Base-by-base conservation (phyloP, 2,888 invertebrate species). In the Brachynemurus nebulosus region DNA sequence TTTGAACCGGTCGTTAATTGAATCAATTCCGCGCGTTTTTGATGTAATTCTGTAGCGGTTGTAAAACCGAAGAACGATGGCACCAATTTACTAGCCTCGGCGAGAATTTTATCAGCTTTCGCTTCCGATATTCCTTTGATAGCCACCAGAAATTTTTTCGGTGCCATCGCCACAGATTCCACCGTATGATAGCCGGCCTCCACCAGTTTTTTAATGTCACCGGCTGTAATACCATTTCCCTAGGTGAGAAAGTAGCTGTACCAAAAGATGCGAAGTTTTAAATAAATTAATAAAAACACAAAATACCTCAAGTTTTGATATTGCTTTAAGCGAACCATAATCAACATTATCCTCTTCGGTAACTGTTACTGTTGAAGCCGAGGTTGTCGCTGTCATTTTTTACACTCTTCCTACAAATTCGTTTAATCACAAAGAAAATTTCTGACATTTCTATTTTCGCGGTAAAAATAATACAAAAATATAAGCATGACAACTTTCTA, bases 91-190 rank as follows among this genome's bases (percentile, higher is more conserved):
- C 81, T 76, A 2, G 96, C 93, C 66, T 95, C 96, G 3, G 75
- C 73, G 46, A 91, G 58, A 51, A 96, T 78, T 68, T 95, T 95
- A 50, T 97, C 97, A 9, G 93, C 96, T 64, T 99, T 99, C 1
- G 86, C 86, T 60, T 98, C 98, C 38, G 93, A 93, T 51, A 99
- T 89, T 0, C 98, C 98, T 66, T 95, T 95, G 35, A 93, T 85
- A 5, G 78, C 68, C 2, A 92, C 68, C 1, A 98, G 68, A 59
- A 80, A 77, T 63, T 96, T 97, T 59, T 91, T 92, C 0, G 97
- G 91, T 1, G 93, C 82, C 69, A 86, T 96, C 0, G 96, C 96
- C 9, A 99, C 78, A 0, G 97, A 76, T 60, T 97, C 97, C 0
- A 98, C 86, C 0, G 98, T 98, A 59, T 90, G 80, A 58, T 81